phyloP scores from a whole-genome alignment of 2,797 vertebrate genomes.

The Prionace glauca region DNA sequence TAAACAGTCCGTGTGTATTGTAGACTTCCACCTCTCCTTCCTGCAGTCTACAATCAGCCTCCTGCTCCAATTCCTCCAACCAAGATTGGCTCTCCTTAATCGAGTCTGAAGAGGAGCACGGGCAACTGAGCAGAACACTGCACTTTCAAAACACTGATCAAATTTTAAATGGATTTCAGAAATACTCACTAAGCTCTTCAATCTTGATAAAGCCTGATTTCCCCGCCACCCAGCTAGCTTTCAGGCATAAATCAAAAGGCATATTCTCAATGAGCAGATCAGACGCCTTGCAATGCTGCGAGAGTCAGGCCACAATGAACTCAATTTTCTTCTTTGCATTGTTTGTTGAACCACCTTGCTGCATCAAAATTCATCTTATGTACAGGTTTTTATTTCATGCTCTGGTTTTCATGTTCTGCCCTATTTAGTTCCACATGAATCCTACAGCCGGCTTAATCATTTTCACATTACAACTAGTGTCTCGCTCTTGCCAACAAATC shows the following conservation, averaged over 20 bases:
- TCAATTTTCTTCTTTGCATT: neutral
- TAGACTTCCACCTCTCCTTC: neutral
- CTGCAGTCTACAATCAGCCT: neutral
- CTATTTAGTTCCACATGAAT: no score
- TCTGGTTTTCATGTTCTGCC: no score
- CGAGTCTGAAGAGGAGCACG: neutral
- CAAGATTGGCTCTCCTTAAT: neutral
- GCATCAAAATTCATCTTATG: neutral
- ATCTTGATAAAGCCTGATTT: conserved; percentile 28
- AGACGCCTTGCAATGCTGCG: neutral
- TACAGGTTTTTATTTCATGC: neutral
- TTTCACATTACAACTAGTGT: neutral
- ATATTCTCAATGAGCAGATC: neutral
- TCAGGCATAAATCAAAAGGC: neutral
- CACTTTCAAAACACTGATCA: conserved; percentile 20
- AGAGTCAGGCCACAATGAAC: neutral
- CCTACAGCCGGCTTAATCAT: neutral
- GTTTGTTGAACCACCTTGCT: neutral
- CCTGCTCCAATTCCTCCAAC: neutral
- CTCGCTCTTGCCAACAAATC: neutral
- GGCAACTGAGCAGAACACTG: neutral
- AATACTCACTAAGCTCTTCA: conserved; percentile 12
- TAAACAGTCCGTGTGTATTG: neutral
- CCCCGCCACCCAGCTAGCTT: neutral
- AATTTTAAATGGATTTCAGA: conserved; percentile 26